Evolutionary conservation across 2,797 vertebrate species (phyloP).

Genomic region (Mormyrops attenuatus): DNA sequence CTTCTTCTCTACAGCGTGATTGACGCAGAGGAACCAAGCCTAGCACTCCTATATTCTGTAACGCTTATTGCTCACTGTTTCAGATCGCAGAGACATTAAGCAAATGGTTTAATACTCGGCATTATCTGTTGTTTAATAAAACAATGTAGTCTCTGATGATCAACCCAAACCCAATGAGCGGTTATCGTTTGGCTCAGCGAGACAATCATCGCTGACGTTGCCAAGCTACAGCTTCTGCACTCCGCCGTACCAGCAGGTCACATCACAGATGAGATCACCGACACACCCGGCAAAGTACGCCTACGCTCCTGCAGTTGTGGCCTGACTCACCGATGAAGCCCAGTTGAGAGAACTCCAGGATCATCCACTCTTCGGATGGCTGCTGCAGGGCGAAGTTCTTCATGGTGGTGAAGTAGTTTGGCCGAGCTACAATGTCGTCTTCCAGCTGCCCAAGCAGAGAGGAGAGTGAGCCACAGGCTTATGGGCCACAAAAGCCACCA

Average conservation of each 20-base stretch:
- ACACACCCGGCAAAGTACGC: not conserved
- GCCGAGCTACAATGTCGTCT: constrained; percentile 96
- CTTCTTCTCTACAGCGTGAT: not conserved
- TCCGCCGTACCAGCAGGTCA: not conserved
- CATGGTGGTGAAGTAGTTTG: constrained; percentile 97
- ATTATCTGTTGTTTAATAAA: not conserved
- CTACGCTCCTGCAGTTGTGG: not conserved
- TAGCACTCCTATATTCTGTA: not conserved
- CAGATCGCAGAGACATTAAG: not conserved
- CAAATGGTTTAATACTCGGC: not conserved
- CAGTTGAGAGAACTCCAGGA: constrained; percentile 95
- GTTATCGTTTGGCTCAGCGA: not conserved
- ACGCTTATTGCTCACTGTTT: not conserved
- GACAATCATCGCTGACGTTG: not conserved
- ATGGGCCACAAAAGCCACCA: not conserved
- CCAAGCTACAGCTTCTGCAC: not conserved
- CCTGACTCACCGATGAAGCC: constrained; percentile 84
- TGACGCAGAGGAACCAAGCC: not conserved
- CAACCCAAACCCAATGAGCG: not conserved
- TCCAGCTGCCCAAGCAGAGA: constrained; percentile 68
- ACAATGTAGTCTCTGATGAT: not conserved
- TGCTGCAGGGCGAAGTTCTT: constrained; percentile 98
- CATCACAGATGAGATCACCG: not conserved
- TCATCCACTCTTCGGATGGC: constrained; percentile 97
- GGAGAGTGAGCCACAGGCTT: not conserved